A percentile compares a stretch with the other conserved stretches of the same genome.
phyloP scores from a whole-genome alignment of 2,113 vertebrate species.

The Manacus vitellinus region DNA sequence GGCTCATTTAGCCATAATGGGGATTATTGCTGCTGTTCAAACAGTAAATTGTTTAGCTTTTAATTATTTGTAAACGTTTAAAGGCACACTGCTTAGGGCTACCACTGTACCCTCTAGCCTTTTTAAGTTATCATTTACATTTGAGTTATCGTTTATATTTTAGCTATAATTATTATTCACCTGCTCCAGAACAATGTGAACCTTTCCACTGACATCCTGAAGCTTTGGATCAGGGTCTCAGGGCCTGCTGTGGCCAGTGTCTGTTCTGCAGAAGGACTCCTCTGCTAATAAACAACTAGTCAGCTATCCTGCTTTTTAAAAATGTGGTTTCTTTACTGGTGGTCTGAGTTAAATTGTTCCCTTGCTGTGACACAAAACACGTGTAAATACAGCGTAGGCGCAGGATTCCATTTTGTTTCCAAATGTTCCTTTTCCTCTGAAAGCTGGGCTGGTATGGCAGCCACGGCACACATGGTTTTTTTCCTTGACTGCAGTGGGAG shows the following conservation, averaged over 20 bases:
- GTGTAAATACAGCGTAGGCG: rapidly evolving
- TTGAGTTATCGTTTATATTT: neutral
- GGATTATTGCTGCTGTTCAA: neutral
- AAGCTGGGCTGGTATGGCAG: neutral
- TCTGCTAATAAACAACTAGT: neutral
- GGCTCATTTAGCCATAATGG: neutral
- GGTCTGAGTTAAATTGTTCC: neutral
- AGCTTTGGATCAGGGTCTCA: neutral
- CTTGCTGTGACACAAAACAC: neutral
- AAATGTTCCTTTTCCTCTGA: neutral
- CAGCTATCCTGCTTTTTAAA: neutral
- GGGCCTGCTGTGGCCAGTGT: neutral
- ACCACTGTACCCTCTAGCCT: neutral
- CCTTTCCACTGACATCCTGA: neutral
- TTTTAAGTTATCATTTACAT: neutral
- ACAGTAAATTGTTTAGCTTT: neutral
- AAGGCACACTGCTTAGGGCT: neutral
- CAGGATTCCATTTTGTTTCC: neutral
- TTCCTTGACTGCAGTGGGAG: neutral
- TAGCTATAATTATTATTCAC: too few relatives aligned
- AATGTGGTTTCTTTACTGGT: neutral
- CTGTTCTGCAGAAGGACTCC: neutral
- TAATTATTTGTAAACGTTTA: neutral
- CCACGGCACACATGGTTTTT: neutral
- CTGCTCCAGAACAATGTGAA: neutral